Conservation (phyloP, 2,888 invertebrate genomes). For the Laspeyria flexula region DNA sequence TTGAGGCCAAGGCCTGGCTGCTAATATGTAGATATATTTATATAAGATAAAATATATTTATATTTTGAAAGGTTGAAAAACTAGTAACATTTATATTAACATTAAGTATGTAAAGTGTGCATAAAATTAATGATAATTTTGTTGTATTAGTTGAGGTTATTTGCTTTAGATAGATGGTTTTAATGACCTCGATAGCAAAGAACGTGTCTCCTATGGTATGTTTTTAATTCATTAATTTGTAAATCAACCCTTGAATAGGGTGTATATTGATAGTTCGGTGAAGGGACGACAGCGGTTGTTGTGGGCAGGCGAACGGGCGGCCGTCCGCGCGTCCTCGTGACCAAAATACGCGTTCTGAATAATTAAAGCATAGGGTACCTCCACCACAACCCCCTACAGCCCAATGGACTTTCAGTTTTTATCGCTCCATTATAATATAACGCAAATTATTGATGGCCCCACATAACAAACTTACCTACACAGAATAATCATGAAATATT, state of each 20-base stretch:
- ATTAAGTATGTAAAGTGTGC: constrained; percentile 33
- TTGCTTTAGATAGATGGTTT: constrained; percentile 3
- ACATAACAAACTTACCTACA: background rate
- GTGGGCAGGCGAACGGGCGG: constrained; percentile 40
- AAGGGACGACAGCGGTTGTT: constrained; percentile 42
- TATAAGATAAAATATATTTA: constrained; percentile 58
- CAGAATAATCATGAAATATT: background rate
- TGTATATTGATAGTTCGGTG: constrained; percentile 52
- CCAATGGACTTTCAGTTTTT: constrained; percentile 60
- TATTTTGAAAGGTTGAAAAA: constrained; percentile 60
- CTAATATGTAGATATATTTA: constrained; percentile 76
- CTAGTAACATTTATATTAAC: constrained; percentile 48
- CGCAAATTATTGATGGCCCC: constrained; percentile 45
- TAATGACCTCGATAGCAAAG: constrained; percentile 28
- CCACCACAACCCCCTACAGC: constrained; percentile 49
- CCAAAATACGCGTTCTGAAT: constrained; percentile 82
- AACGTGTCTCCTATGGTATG: constrained; percentile 44
- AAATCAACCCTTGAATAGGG: constrained; percentile 63
- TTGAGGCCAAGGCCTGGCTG: constrained; percentile 80
- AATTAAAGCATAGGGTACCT: constrained; percentile 67
- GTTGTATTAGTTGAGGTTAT: constrained; percentile 18
- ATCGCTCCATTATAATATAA: constrained; percentile 59
- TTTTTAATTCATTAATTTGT: constrained; percentile 65
- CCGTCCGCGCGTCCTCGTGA: constrained; percentile 71
- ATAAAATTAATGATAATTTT: constrained; percentile 49